A percentile compares a stretch with the other conserved stretches of the same genome.
phyloP scores from a whole-genome alignment of 2,797 vertebrate genomes.

The Varecia variegata region DNA sequence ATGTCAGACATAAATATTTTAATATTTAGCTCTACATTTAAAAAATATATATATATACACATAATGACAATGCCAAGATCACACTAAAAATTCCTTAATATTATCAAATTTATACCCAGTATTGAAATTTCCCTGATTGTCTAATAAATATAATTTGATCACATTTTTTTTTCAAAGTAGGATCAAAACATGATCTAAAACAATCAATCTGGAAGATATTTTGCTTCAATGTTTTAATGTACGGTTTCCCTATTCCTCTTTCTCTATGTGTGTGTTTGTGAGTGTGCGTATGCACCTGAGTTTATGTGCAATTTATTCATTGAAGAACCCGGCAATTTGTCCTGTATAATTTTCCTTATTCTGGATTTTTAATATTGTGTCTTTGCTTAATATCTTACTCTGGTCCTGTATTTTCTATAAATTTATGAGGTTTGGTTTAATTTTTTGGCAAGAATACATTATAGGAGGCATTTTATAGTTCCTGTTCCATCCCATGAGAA shows the following conservation, averaged over 20 bases:
- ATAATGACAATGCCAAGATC: background rate
- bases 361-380: background rate
- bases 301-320: background rate
- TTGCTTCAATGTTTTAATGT: background rate
- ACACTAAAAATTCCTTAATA: background rate
- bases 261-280: background rate
- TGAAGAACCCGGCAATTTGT: background rate
- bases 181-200: background rate
- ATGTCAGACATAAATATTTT: background rate
- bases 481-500: background rate
- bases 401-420: background rate
- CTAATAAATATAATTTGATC: background rate
- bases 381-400: background rate
- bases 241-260: background rate
- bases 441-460: background rate
- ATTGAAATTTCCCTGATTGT: background rate
- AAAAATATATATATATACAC: background rate
- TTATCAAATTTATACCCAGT: background rate
- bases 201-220: background rate
- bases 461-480: background rate
- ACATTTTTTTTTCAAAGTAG: background rate
- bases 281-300: accelerated
- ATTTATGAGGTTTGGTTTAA: background rate
- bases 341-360: background rate
- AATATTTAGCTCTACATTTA: background rate